A percentile compares a stretch with the other conserved stretches of the same genome.
Evolutionary conservation across 2,113 vertebrate genomes (phyloP).

Genomic region (Addax nasomaculatus): DNA sequence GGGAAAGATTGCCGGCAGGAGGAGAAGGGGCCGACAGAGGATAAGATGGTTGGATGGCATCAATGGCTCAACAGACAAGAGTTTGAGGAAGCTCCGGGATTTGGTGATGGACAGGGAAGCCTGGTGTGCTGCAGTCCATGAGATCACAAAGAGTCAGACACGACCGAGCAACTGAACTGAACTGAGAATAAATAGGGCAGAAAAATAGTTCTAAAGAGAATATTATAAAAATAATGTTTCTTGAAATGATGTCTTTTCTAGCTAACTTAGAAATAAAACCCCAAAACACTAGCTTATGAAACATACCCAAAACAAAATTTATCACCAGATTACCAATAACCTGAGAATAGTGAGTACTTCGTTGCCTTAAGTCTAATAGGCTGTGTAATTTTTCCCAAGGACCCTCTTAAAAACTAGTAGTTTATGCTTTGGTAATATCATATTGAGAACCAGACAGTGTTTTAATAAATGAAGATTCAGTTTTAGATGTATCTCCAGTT

Average conservation of each 20-base stretch:
- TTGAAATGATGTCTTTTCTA: background rate
- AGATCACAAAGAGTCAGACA: background rate
- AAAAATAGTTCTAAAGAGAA: background rate
- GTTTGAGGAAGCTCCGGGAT: background rate
- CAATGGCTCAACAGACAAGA: background rate
- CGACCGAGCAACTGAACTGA: background rate
- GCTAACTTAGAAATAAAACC: background rate
- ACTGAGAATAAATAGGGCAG: background rate
- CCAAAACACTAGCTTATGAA: background rate
- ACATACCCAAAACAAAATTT: background rate
- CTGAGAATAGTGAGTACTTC: background rate
- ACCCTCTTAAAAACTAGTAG: background rate
- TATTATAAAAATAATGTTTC: background rate
- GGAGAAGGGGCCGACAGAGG: background rate
- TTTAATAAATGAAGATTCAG: background rate
- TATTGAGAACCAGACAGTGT: background rate
- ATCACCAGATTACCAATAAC: background rate
- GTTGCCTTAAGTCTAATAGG: background rate
- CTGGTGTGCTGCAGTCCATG: background rate
- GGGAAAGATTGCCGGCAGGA: background rate
- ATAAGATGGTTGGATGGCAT: background rate
- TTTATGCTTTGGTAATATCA: background rate
- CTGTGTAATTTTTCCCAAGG: background rate
- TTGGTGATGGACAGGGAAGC: background rate
- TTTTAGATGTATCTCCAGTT: background rate